Evolutionary conservation across 2,888 invertebrate species (phyloP), one percentile per base, ranked within the genome.

Genomic region (Orthosia incerta): DNA sequence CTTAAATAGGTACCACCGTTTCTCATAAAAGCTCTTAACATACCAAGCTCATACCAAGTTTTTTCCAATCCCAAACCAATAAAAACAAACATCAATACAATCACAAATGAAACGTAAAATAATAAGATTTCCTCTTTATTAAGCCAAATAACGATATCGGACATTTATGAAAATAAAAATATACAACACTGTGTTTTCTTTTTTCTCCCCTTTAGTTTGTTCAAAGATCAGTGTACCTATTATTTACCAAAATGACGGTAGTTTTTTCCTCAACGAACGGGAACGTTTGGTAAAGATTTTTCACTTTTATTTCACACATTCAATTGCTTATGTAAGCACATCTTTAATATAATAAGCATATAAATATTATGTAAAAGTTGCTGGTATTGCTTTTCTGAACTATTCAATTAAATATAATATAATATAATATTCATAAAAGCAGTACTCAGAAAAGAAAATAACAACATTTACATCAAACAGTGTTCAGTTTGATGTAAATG

Each of bases 261-360:
- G 77, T 59, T 71, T 71, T 81, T 76, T 66, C 71, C 51, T 76
- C 26, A 26, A 66, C 20, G 59, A 76, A 71, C 4, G 59, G 53
- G 15, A 2, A 5, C 39, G 39, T 9, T 81, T 55, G 77, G 51
- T 77, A 82, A 79, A 70, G 64, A 64, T 76, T 63, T 81, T 70
- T 66, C 65, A 63, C 50, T 76, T 59, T 59, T 79, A 71, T 76
- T 81, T 76, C 55, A 56, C 31, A 2, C 51, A 26, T 74, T 68
- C 63, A 72, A 62, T 81, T 79, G 77, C 71, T 81, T 71, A 71
- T 46, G 55, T 53, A 66, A 79, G 65, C 64, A 69, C 48, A 50
- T 78, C 55, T 78, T 75, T 65, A 45, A 80, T 81, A 66, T 71
- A 66, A 63, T 66, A 63, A 70, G 45, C n/a, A 46, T 46, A 55